Evolutionary conservation across 2,888 invertebrate species (phyloP).

Genomic region (Sinhomidia bicolor): DNA sequence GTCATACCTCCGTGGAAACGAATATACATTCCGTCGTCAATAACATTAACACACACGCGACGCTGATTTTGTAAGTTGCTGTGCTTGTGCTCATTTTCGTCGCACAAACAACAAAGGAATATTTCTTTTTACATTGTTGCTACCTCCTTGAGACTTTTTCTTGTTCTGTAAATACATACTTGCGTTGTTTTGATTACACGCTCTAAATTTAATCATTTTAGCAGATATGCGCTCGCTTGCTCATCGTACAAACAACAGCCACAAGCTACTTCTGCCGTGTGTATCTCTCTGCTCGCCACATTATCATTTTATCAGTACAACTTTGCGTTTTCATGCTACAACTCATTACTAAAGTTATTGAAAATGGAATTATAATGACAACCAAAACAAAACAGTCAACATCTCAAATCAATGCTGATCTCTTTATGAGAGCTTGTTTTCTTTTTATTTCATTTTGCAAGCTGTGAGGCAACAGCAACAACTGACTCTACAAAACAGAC

Average conservation of each 20-base stretch:
- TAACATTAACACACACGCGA: constrained; percentile 53
- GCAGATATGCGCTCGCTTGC: too few species aligned
- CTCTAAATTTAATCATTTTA: constrained; percentile 64
- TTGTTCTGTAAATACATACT: neutral
- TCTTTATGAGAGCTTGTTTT: neutral
- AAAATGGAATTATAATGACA: constrained; percentile 53
- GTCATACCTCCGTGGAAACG: neutral
- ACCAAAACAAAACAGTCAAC: constrained; percentile 56
- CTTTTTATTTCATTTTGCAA: neutral
- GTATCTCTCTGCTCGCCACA: neutral
- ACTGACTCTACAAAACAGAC: neutral
- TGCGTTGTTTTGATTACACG: neutral
- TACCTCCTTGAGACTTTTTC: constrained; percentile 11
- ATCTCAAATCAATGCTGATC: neutral
- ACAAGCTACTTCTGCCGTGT: too few species aligned
- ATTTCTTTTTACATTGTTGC: neutral
- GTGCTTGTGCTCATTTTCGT: neutral
- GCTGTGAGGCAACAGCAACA: neutral
- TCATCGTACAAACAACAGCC: too few species aligned
- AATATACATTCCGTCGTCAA: constrained; percentile 25
- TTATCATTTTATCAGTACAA: constrained; percentile 50
- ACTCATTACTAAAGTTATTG: constrained; percentile 32
- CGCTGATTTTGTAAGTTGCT: neutral
- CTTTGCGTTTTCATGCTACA: constrained; percentile 12
- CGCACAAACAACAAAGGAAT: constrained; percentile 29